Conservation (phyloP, 2,888 invertebrate genomes). For the Epirrhoe alternata region DNA sequence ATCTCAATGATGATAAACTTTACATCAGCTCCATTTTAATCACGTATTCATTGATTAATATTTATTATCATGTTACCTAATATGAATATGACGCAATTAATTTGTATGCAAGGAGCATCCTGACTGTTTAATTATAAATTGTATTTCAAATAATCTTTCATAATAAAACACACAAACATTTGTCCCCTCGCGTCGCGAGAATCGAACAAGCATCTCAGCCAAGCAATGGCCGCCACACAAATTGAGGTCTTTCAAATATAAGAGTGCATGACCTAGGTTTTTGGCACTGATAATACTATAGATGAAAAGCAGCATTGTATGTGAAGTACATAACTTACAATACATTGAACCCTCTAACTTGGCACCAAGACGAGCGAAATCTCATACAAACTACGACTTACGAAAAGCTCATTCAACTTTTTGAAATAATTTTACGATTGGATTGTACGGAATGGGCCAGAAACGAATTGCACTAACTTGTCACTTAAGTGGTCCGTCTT, state of each 20-base stretch:
- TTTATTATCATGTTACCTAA: slow-evolving; percentile 19
- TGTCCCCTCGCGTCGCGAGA: no score
- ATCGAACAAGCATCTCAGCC: no score
- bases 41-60: slow-evolving; percentile 37
- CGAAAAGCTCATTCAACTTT: slow-evolving; percentile 41
- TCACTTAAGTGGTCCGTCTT: slow-evolving; percentile 63
- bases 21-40: slow-evolving; percentile 28
- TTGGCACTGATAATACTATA: slow-evolving; percentile 5
- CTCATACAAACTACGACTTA: slow-evolving; percentile 1
- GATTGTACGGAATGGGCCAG: slow-evolving; percentile 50
- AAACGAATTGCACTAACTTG: slow-evolving; percentile 58
- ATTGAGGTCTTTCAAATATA: neutral
- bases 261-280: neutral
- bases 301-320: neutral
- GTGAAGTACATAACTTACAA: neutral
- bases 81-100: slow-evolving; percentile 11
- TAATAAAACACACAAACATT: no score
- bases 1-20: neutral
- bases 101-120: neutral
- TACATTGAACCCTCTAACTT: slow-evolving; percentile 22
- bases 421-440: slow-evolving; percentile 53
- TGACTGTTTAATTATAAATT: neutral
- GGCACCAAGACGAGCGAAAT: slow-evolving; percentile 14
- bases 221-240: no score
- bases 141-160: neutral